A percentile compares a stretch with the other conserved stretches of the same genome.
Evolutionary conservation across 2,888 invertebrate genomes (phyloP).

Genomic region (Drosophila phalerata): DNA sequence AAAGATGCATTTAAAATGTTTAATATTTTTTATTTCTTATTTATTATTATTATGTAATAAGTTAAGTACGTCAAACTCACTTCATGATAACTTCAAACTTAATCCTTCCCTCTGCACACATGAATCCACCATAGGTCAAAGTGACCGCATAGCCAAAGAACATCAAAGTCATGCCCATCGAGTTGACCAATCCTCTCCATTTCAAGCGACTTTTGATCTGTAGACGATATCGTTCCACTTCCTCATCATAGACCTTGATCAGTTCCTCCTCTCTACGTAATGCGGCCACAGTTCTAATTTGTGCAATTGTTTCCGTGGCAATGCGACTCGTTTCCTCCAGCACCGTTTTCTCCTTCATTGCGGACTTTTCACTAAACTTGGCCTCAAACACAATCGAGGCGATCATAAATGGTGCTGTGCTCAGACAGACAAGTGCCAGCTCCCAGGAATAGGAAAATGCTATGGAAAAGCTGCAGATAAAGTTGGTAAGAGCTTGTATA

Average conservation of each 20-base stretch:
- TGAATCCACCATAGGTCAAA: constrained; percentile 90
- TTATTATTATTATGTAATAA: too few species aligned
- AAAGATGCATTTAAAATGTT: background rate
- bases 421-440: constrained; percentile 89
- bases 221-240: constrained; percentile 86
- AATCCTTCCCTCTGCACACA: constrained; percentile 88
- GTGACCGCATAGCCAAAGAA: constrained; percentile 90
- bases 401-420: constrained; percentile 89
- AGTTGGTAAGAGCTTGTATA: constrained; percentile 89
- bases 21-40: too few species aligned
- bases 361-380: constrained; percentile 87
- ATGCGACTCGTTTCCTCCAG: constrained; percentile 89
- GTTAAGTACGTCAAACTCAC: constrained; percentile 83
- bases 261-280: constrained; percentile 88
- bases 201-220: constrained; percentile 87
- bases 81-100: constrained; percentile 90
- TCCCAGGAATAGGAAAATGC: constrained; percentile 90
- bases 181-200: constrained; percentile 89
- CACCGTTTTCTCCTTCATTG: constrained; percentile 87
- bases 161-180: constrained; percentile 89
- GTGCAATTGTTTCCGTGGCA: constrained; percentile 90
- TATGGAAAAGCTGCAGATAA: constrained; percentile 88
- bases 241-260: constrained; percentile 87
- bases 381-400: constrained; percentile 89
- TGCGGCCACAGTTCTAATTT: constrained; percentile 90